A percentile compares a stretch with the other conserved stretches of the same genome.
Conservation (phyloP, 1,140 invertebrate species). For the Pomacea maculata region DNA sequence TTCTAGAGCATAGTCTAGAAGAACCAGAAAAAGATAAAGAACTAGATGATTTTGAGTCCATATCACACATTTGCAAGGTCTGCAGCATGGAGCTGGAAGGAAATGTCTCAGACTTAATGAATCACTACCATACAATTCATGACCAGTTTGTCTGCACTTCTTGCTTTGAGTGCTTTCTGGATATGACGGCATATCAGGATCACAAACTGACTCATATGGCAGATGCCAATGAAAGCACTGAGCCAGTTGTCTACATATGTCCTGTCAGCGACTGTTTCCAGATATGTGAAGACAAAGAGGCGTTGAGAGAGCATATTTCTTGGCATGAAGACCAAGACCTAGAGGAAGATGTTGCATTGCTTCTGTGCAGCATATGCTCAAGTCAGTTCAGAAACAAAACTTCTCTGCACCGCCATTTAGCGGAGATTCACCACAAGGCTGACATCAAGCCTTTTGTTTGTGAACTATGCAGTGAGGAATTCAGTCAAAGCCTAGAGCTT, state of each 20-base stretch:
- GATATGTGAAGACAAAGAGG: constrained; percentile 17
- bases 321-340: constrained; percentile 22
- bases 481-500: constrained; percentile 16
- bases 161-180: constrained; percentile 14
- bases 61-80: constrained; percentile 8
- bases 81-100: constrained; percentile 10
- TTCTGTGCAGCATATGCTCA: not conserved
- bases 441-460: constrained; percentile 15
- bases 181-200: constrained; percentile 14
- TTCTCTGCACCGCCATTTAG: constrained; percentile 14
- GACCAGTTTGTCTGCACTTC: constrained; percentile 14
- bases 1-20: constrained; percentile 15
- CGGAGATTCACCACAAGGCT: constrained; percentile 7
- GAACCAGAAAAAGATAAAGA: constrained; percentile 3
- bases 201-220: constrained; percentile 13
- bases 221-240: not conserved
- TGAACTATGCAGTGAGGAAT: constrained; percentile 17
- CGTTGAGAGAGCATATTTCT: constrained; percentile 16
- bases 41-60: not conserved
- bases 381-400: constrained; percentile 13
- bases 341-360: not conserved
- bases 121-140: constrained; percentile 19
- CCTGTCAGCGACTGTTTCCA: constrained; percentile 22
- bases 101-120: constrained; percentile 19
- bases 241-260: constrained; percentile 11